Percentiles rank a stretch among this genome's conserved stretches.
phyloP scores from a whole-genome alignment of 92 coral and sea anemone species.

The Diadumene lineata region DNA sequence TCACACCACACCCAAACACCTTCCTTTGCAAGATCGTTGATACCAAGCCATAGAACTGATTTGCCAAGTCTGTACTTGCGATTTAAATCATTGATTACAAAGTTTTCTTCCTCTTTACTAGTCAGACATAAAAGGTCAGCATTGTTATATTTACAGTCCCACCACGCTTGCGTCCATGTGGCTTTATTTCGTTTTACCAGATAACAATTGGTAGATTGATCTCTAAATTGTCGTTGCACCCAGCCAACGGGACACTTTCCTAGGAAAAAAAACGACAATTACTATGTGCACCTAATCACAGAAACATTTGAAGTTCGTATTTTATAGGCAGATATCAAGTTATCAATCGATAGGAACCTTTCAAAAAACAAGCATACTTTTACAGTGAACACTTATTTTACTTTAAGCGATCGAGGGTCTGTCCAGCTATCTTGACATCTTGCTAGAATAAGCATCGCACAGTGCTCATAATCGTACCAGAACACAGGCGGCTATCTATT shows the following conservation, averaged over 20 bases:
- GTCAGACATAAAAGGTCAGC: conserved; percentile 63
- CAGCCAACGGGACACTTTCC: conserved; percentile 33
- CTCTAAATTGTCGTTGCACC: conserved; percentile 24
- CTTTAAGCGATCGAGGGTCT: too few relatives aligned
- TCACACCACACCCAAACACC: conserved; percentile 78
- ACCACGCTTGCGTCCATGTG: conserved; percentile 32
- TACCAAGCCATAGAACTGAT: conserved; percentile 69
- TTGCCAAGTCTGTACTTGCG: conserved; percentile 32
- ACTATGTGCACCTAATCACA: too few relatives aligned
- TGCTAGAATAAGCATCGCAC: too few relatives aligned
- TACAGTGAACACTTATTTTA: too few relatives aligned
- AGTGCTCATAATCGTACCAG: too few relatives aligned
- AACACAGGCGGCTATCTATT: too few relatives aligned
- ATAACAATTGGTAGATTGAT: conserved; percentile 22
- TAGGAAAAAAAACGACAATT: conserved; percentile 1
- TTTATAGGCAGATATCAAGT: too few relatives aligned
- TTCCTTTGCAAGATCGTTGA: conserved; percentile 42
- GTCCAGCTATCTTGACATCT: too few relatives aligned
- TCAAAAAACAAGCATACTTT: too few relatives aligned
- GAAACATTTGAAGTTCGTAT: too few relatives aligned
- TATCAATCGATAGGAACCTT: too few relatives aligned
- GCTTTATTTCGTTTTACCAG: conserved; percentile 27
- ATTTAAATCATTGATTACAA: conserved; percentile 51
- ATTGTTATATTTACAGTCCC: conserved; percentile 32
- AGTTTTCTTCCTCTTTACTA: conserved; percentile 63